A percentile compares a stretch with the other conserved stretches of the same genome.
Evolutionary conservation across 2,888 invertebrate species (phyloP).

Genomic region (Gandaritis pyraliata): DNA sequence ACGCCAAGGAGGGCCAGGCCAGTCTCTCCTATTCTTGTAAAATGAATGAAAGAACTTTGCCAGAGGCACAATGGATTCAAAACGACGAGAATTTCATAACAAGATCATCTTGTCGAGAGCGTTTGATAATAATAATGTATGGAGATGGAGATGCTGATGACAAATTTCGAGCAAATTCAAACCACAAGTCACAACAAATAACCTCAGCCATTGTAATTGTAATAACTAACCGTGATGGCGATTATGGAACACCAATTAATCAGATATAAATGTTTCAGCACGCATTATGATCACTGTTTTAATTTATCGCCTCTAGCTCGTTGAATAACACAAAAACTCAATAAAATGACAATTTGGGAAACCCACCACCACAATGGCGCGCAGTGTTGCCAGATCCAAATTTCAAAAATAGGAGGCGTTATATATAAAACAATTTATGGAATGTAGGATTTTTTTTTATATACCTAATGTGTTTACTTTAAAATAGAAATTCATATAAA

Average conservation of each 20-base stretch:
- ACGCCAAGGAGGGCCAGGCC: constrained; percentile 63
- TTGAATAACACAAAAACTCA: constrained; percentile 69
- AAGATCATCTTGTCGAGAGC: constrained; percentile 5
- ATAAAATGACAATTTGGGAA: constrained; percentile 67
- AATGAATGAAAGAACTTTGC: constrained; percentile 22
- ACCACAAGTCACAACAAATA: constrained; percentile 81
- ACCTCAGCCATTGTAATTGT: constrained; percentile 77
- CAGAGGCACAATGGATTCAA: constrained; percentile 14
- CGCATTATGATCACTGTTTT: constrained; percentile 81
- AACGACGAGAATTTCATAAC: constrained; percentile 21
- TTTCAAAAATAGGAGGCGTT: too few species aligned
- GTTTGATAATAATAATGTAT: constrained; percentile 37
- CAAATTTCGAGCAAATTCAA: constrained; percentile 66
- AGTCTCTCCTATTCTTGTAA: constrained; percentile 40
- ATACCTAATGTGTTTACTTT: too few species aligned
- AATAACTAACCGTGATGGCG: constrained; percentile 80
- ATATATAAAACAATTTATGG: too few species aligned
- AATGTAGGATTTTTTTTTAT: too few species aligned
- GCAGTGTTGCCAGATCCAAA: constrained; percentile 53
- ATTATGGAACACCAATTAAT: constrained; percentile 74
- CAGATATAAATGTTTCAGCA: constrained; percentile 80
- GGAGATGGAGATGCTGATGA: constrained; percentile 54
- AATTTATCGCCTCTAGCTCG: constrained; percentile 65
- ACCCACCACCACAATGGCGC: constrained; percentile 76
- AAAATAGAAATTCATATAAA: too few species aligned